Conservation (phyloP, 2,888 invertebrate genomes). For the Scotopteryx bipunctaria region DNA sequence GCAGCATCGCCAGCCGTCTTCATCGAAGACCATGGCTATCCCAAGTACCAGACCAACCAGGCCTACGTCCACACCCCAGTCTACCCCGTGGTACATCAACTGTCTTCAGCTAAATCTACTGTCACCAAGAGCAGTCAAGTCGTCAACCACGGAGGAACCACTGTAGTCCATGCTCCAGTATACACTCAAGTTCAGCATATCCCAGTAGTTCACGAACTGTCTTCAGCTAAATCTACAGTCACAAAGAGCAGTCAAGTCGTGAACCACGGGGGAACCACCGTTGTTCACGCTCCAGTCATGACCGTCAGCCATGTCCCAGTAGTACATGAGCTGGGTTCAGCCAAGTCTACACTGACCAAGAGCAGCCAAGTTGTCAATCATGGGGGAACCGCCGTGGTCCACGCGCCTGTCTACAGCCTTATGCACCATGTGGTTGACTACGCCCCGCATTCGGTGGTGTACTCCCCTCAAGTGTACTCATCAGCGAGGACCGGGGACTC, state of each 20-base stretch:
- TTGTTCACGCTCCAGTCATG: conserved; percentile 19
- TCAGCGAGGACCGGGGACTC: conserved; percentile 62
- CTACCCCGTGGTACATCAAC: conserved; percentile 42
- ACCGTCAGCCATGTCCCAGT: conserved; percentile 15
- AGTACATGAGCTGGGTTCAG: conserved; percentile 21
- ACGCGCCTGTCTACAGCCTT: conserved; percentile 32
- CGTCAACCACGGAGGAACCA: conserved; percentile 55
- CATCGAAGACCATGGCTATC: conserved; percentile 46
- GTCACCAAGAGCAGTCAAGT: conserved; percentile 56
- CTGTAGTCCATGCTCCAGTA: conserved; percentile 44
- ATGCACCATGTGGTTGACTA: conserved; percentile 19
- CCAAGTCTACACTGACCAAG: conserved; percentile 33
- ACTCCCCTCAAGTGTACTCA: conserved; percentile 49
- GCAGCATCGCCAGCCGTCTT: conserved; percentile 56
- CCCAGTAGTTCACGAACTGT: conserved; percentile 16
- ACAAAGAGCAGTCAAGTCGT: conserved; percentile 22
- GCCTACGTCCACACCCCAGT: conserved; percentile 55
- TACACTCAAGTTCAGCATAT: conserved; percentile 9
- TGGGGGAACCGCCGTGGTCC: conserved; percentile 45
- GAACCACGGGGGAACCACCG: conserved; percentile 18
- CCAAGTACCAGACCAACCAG: conserved; percentile 59
- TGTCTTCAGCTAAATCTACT: conserved; percentile 38
- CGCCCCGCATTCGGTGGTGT: conserved; percentile 43
- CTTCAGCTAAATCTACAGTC: conserved; percentile 25
- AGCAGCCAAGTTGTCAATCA: conserved; percentile 64